phyloP scores from a whole-genome alignment of 35 echinoderm and acorn worm genomes.

The Lytechinus pictus region DNA sequence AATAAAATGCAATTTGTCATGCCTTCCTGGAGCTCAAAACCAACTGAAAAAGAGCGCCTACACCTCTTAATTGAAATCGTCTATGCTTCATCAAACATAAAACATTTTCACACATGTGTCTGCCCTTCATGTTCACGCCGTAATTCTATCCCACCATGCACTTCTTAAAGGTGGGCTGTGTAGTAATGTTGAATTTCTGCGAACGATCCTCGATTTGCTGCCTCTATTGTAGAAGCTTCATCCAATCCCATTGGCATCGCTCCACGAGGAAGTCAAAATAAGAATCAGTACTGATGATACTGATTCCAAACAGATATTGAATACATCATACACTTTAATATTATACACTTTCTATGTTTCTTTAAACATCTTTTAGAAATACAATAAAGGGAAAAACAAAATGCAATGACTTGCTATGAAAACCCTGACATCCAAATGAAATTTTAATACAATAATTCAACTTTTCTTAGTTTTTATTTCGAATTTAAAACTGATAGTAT shows the following conservation, averaged over 20 bases:
- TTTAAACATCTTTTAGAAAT: too few relatives aligned
- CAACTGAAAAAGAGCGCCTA: neutral
- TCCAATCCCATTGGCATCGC: neutral
- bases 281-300: too few relatives aligned
- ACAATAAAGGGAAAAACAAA: too few relatives aligned
- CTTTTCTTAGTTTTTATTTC: too few relatives aligned
- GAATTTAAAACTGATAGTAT: too few relatives aligned
- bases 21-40: neutral
- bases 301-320: too few relatives aligned
- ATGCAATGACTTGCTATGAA: too few relatives aligned
- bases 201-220: neutral
- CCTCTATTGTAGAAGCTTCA: neutral
- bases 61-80: conserved; percentile 7
- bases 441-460: too few relatives aligned
- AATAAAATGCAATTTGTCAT: conserved; percentile 14
- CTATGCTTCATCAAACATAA: neutral
- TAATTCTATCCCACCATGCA: neutral
- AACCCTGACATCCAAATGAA: too few relatives aligned
- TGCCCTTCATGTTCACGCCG: neutral
- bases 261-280: too few relatives aligned
- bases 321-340: too few relatives aligned
- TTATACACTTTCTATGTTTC: too few relatives aligned
- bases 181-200: neutral
- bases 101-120: neutral
- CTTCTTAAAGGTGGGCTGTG: neutral